Conservation (phyloP, 2,113 vertebrate genomes). For the Dipodomys spectabilis region DNA sequence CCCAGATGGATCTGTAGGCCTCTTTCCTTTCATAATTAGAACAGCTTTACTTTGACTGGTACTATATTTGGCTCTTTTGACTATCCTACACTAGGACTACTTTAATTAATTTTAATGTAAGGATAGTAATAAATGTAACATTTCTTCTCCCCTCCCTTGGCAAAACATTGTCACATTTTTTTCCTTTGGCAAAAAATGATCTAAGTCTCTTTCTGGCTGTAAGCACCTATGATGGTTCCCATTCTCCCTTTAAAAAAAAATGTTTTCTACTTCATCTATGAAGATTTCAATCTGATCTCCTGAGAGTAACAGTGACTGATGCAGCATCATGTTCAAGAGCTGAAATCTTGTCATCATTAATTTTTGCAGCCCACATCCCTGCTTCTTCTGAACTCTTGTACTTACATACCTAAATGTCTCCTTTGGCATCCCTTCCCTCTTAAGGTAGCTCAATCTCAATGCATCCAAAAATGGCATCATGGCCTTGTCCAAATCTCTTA, state of each 20-base stretch:
- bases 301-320: background rate
- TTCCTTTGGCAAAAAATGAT: background rate
- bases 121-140: background rate
- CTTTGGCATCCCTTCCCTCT: background rate
- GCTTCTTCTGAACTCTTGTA: background rate
- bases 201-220: background rate
- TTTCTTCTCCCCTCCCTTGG: background rate
- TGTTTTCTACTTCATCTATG: constrained; percentile 2
- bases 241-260: background rate
- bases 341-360: background rate
- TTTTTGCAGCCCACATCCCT: background rate
- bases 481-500: background rate
- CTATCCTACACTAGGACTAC: background rate
- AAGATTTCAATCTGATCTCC: background rate
- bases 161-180: background rate
- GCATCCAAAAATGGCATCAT: background rate
- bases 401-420: background rate
- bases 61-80: background rate
- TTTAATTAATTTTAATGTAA: constrained; percentile 19
- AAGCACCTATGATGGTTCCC: background rate
- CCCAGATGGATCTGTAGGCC: background rate
- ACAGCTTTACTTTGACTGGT: background rate
- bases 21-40: background rate
- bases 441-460: background rate
- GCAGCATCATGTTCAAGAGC: background rate